Evolutionary conservation across 2,113 vertebrate species (phyloP).

Genomic region (Coturnix japonica): DNA sequence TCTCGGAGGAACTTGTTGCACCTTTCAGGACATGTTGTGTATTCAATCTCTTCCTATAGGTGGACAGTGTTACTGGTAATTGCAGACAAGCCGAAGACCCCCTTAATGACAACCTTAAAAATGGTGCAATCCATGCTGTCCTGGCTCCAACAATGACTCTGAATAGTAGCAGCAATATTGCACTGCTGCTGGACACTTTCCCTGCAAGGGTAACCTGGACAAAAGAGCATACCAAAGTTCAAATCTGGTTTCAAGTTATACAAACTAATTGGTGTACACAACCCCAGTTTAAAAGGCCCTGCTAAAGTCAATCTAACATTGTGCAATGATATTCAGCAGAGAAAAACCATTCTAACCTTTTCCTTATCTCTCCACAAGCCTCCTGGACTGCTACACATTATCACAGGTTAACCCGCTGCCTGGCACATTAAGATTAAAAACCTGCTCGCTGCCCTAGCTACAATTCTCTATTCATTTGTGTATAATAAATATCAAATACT

Average conservation of each 20-base stretch:
- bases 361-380: background rate
- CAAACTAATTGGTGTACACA: background rate
- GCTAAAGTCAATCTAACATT: background rate
- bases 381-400: background rate
- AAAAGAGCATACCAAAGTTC: background rate
- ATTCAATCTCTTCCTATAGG: background rate
- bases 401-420: background rate
- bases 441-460: background rate
- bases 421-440: constrained; percentile 44
- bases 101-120: too few relatives aligned
- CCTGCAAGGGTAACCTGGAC: background rate
- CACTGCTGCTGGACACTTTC: background rate
- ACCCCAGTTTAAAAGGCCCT: background rate
- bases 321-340: background rate
- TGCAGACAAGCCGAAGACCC: background rate
- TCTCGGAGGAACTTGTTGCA: background rate
- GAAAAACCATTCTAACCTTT: constrained; percentile 1
- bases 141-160: background rate
- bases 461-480: background rate
- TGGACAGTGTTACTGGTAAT: background rate
- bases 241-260: constrained; percentile 3
- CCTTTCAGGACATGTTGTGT: background rate
- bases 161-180: background rate
- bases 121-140: background rate
- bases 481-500: background rate